Percentiles rank a stretch among this genome's conserved stretches.
phyloP scores from a whole-genome alignment of 2,888 invertebrate species.

The Tipula lateralis region DNA sequence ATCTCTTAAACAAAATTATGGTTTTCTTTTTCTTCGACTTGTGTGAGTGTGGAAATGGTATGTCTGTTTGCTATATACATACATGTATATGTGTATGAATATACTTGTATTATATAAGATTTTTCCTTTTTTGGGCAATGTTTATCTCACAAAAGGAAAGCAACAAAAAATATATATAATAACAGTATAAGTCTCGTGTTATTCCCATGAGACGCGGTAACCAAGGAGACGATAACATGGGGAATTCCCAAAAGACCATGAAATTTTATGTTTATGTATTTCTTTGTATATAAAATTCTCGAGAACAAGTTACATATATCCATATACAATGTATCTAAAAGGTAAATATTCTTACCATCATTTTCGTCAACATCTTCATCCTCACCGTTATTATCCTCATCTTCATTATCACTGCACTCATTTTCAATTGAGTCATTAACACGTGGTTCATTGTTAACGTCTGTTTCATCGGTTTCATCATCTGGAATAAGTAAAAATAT shows the following conservation, averaged over 20 bases:
- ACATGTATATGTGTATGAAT: neutral
- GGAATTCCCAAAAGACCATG: slow-evolving; percentile 30
- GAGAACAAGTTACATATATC: neutral
- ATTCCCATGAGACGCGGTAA: slow-evolving; percentile 40
- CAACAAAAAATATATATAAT: neutral
- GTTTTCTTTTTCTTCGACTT: neutral
- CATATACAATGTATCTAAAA: neutral
- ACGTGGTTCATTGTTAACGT: neutral
- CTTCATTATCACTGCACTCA: neutral
- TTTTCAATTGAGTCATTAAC: neutral
- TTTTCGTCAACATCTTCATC: neutral
- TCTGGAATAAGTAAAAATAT: neutral
- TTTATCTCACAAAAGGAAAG: neutral
- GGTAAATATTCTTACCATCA: neutral
- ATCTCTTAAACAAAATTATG: neutral
- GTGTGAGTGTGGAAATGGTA: neutral
- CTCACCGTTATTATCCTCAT: neutral
- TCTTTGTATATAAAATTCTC: neutral
- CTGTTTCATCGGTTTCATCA: neutral
- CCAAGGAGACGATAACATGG: slow-evolving; percentile 44
- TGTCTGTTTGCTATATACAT: neutral
- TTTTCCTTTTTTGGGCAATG: neutral
- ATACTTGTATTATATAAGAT: neutral
- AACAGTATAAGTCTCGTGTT: neutral
- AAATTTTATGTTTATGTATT: slow-evolving; percentile 24